Evolutionary conservation across 2,888 invertebrate genomes (phyloP).

Genomic region (Rotaria magnacalcarata): DNA sequence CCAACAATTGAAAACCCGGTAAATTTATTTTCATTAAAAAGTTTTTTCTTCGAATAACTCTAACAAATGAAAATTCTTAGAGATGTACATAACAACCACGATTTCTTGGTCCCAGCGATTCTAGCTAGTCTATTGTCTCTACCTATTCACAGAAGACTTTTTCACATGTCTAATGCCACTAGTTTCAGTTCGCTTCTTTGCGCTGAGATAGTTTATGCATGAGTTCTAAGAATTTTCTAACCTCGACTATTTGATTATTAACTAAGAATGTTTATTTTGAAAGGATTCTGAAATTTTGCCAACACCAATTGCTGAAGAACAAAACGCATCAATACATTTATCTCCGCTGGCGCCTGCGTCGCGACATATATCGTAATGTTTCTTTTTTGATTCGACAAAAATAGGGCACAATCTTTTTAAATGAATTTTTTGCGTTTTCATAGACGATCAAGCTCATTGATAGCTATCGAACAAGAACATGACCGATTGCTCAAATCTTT

Average conservation of each 20-base stretch:
- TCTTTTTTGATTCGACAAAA: background rate
- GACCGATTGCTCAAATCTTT: background rate
- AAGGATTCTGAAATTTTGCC: background rate
- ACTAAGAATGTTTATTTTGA: background rate
- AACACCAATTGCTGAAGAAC: background rate
- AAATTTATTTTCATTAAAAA: background rate
- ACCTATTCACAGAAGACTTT: too few relatives aligned
- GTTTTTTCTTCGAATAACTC: too few relatives aligned
- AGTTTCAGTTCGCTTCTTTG: too few relatives aligned
- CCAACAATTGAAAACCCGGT: background rate
- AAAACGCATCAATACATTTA: background rate
- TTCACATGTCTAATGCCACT: too few relatives aligned
- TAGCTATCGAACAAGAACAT: conserved; percentile 1
- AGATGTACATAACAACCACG: too few relatives aligned
- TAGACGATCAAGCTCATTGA: background rate
- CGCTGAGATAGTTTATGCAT: background rate
- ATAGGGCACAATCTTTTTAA: too few relatives aligned
- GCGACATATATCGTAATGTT: background rate
- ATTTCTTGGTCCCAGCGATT: too few relatives aligned
- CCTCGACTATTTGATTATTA: background rate
- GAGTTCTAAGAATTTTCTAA: background rate
- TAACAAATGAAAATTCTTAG: too few relatives aligned
- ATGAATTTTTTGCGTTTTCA: too few relatives aligned
- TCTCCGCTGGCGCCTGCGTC: background rate
- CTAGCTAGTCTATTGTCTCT: too few relatives aligned